Evolutionary conservation across 2,797 vertebrate species (phyloP).

Genomic region (Toxotes lorentzi): DNA sequence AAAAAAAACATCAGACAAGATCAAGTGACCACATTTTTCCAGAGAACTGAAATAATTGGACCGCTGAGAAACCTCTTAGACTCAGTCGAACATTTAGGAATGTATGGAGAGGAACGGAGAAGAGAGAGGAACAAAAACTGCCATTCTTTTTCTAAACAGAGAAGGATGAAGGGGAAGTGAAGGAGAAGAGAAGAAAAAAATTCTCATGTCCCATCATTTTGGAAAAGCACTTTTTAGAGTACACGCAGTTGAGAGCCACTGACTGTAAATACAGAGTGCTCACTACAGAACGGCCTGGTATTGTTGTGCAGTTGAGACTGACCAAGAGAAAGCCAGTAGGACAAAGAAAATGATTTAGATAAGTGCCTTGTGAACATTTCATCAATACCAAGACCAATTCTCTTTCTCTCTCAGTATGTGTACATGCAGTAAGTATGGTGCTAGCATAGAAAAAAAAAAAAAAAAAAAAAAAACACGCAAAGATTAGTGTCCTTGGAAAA

Average conservation of each 20-base stretch:
- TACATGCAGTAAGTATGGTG: slow-evolving; percentile 90
- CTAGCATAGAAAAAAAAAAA: slow-evolving; percentile 80
- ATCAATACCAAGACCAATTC: slow-evolving; percentile 86
- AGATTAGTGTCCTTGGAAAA: slow-evolving; percentile 58
- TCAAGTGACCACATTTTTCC: slow-evolving; percentile 25
- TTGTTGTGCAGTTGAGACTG: slow-evolving; percentile 56
- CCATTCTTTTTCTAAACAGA: slow-evolving; percentile 37
- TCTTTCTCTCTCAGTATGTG: slow-evolving; percentile 85
- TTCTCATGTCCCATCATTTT: slow-evolving; percentile 46
- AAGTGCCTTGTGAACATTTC: slow-evolving; percentile 99
- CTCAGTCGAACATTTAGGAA: slow-evolving; percentile 50
- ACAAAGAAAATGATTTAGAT: slow-evolving; percentile 76
- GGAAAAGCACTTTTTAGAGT: slow-evolving; percentile 64
- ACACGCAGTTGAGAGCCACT: slow-evolving; percentile 37
- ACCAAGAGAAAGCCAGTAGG: slow-evolving; percentile 48
- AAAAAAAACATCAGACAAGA: slow-evolving; percentile 37
- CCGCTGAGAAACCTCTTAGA: slow-evolving; percentile 27
- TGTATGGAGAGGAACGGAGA: slow-evolving; percentile 36
- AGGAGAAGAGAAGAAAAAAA: slow-evolving; percentile 30
- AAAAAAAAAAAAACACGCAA: slow-evolving; percentile 40
- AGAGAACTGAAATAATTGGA: slow-evolving; percentile 33
- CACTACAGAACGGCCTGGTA: slow-evolving; percentile 47
- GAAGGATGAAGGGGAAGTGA: slow-evolving; percentile 21
- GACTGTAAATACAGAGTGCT: slow-evolving; percentile 57
- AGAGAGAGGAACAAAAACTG: slow-evolving; percentile 41